Evolutionary conservation across 2,888 invertebrate species (phyloP), one percentile per base, ranked within the genome.

Genomic region (Chaetoderma sp.): DNA sequence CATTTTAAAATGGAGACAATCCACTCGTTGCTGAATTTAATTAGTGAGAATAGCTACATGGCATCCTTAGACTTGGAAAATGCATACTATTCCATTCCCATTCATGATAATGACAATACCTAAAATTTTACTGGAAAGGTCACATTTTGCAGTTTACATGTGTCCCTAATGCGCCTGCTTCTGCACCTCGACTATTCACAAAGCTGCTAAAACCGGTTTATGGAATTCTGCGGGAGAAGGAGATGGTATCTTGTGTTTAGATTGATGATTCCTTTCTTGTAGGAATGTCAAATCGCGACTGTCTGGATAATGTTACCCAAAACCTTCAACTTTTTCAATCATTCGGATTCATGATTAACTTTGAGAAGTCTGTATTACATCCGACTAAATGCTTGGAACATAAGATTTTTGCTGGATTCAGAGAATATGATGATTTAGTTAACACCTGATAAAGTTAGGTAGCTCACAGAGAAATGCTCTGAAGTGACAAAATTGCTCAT

Each of bases 191-290:
- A 6, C 27, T 68, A 10, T 74, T 67, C 33, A 72, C 70, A 13
- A 74, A 74, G 64, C 2, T 72, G 1, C 10, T 65, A 33, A 72
- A 74, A 55, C 67, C 65, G 16, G 61, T 68, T 1, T 70, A 63
- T 47, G 60, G 70, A n/a, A 21, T 5, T 2, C 44, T 67, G 4
- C 8, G 69, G 10, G 56, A 68, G 64, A 66, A 63, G 45, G 30
- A 63, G 16, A 63, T 65, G 36, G 39, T 44, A 8, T 65, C 58
- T 63, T 45, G 60, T 3, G 42, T 59, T n/a, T 67, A 67, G 33
- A n/a, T n/a, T n/a, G 68, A 64, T 21, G 65, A 66, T 18, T 49
- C 47, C 21, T 57, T 66, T 27, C 23, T 56, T 5, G 58, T 67
- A 10, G 42, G 60, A 23, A 13, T 57, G 4, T 50, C 54, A 16